Evolutionary conservation across 2,113 vertebrate genomes (phyloP), one percentile per base, ranked within the genome.

Genomic region (Cranoglanis bouderius): DNA sequence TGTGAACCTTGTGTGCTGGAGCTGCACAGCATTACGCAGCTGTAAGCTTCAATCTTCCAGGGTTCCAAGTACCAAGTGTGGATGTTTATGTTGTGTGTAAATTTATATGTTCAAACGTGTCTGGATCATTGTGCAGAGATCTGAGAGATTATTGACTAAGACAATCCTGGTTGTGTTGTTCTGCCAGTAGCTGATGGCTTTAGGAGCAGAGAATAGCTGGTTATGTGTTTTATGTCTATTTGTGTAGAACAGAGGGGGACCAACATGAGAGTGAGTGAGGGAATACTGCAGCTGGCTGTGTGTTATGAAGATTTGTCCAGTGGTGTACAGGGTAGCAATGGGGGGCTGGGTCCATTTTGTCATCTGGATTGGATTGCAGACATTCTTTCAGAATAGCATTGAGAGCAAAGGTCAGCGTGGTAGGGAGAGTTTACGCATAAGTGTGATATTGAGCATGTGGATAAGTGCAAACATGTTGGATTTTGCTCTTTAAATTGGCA

Each of bases 321-420:
- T 83, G 77, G 49, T 72, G 40, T n/a, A 40, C 19, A 43, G 16
- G 38, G 38, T 21, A 75, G 38, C 21, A 13, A 0, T 82, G 82
- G 61, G 53, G 80, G 87, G 82, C 80, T 84, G 77, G 88, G 93
- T 88, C 90, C 92, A 90, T 88, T 89, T 90, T 93, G 94, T 94
- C 95, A 95, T 95, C 95, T 95, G 95, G 95, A 95, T 92, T 92
- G 92, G 93, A 95, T 95, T 95, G 94, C 92, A 95, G 92, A 95
- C 92, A 96, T 96, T 96, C 95, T 94, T 94, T 88, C 90, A 90
- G 92, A 94, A 92, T 93, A 94, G 93, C 90, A 87, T 92, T 77
- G 93, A 90, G 92, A 92, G 93, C 93, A 95, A 94, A 95, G 95
- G 95, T 95, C 94, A 94, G 89, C 12, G 49, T 90, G 92, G 88